phyloP scores from a whole-genome alignment of 2,797 vertebrate genomes.

The Lindbergichthys nudifrons region DNA sequence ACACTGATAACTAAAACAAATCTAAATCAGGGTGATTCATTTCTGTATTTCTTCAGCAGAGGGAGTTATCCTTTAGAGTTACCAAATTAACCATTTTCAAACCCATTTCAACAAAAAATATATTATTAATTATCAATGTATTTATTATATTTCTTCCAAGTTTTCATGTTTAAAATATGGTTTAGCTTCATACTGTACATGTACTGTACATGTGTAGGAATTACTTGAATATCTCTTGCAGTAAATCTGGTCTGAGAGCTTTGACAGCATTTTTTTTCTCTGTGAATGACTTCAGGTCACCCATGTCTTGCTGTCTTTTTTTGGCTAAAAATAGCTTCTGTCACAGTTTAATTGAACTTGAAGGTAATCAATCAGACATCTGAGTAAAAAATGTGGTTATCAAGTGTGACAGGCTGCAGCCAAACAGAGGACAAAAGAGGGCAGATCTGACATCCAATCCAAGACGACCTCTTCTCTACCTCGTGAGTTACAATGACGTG shows the following conservation, averaged over 20 bases:
- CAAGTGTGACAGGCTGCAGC: slow-evolving; percentile 68
- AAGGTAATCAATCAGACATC: slow-evolving; percentile 77
- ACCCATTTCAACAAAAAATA: background rate
- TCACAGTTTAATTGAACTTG: slow-evolving; percentile 69
- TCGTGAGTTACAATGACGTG: slow-evolving; percentile 32
- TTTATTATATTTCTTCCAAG: background rate
- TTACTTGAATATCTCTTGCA: background rate
- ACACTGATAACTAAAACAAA: background rate
- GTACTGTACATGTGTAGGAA: background rate
- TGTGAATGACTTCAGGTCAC: slow-evolving; percentile 32
- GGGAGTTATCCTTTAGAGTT: background rate
- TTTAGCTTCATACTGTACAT: background rate
- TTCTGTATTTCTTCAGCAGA: background rate
- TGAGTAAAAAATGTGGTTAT: slow-evolving; percentile 68
- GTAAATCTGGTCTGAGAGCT: background rate
- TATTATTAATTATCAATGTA: background rate
- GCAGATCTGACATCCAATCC: slow-evolving; percentile 73
- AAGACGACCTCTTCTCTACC: slow-evolving; percentile 54
- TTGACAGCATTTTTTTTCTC: background rate
- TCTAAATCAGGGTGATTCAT: background rate
- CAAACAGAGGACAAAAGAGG: slow-evolving; percentile 75
- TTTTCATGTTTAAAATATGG: background rate
- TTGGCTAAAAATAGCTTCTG: slow-evolving; percentile 65
- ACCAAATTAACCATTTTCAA: background rate
- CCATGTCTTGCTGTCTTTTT: slow-evolving; percentile 24